Percentiles rank a stretch among this genome's conserved stretches.
Evolutionary conservation across 1,140 invertebrate genomes (phyloP).

Genomic region (Samia ricini): DNA sequence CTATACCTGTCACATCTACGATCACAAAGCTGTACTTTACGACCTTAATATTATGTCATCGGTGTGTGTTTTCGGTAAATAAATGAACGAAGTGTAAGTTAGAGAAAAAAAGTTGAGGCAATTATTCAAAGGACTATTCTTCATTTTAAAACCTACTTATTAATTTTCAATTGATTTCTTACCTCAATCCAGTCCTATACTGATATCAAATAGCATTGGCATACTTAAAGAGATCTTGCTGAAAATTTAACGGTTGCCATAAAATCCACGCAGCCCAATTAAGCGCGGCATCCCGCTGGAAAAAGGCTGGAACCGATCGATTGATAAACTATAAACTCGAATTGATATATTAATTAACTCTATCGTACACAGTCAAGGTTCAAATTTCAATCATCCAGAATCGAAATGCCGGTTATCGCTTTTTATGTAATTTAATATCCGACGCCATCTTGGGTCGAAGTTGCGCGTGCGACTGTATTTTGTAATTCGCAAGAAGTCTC

Average conservation of each 20-base stretch:
- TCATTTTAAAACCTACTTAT: no score
- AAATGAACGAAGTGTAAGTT: no score
- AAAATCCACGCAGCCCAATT: not conserved
- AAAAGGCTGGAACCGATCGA: slow-evolving; percentile 1
- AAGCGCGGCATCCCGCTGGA: not conserved
- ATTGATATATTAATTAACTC: slow-evolving; percentile 1
- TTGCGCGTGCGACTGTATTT: slow-evolving; percentile 19
- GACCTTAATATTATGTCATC: no score
- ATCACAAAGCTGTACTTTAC: no score
- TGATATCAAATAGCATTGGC: not conserved
- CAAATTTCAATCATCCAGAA: slow-evolving; percentile 6
- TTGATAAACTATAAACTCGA: not conserved
- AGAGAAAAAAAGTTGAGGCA: no score
- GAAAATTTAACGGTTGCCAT: slow-evolving; percentile 1
- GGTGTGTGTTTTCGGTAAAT: no score
- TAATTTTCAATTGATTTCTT: not conserved
- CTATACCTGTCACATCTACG: no score
- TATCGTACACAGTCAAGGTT: slow-evolving; percentile 9
- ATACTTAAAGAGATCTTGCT: not conserved
- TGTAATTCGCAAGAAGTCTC: slow-evolving; percentile 1
- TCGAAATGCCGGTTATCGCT: not conserved
- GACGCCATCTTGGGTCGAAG: slow-evolving; percentile 30
- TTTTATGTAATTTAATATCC: slow-evolving; percentile 22
- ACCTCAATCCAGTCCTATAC: not conserved
- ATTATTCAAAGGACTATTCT: no score